phyloP scores from a whole-genome alignment of 1,140 invertebrate species.

The Camponotus pennsylvanicus region DNA sequence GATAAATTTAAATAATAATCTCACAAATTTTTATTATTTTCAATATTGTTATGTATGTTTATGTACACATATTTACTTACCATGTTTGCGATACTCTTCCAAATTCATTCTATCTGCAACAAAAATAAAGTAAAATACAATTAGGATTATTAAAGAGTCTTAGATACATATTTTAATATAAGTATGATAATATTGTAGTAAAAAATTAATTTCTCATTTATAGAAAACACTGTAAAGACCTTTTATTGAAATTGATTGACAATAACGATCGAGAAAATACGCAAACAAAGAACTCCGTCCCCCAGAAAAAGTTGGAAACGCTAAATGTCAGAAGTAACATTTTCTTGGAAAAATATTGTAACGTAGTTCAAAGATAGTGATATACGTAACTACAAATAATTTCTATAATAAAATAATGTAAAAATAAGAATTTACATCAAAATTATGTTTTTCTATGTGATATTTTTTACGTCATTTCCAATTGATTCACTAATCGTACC shows the following conservation, averaged over 20 bases:
- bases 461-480: not conserved
- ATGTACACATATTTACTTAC: slow-evolving; percentile 76
- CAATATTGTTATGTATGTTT: not conserved
- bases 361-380: not conserved
- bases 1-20: not conserved
- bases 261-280: not conserved
- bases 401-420: not conserved
- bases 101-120: slow-evolving; percentile 84
- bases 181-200: not conserved
- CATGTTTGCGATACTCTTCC: slow-evolving; percentile 86
- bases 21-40: not conserved
- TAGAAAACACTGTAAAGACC: not conserved
- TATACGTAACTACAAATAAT: not conserved
- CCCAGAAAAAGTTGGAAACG: not conserved
- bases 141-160: not conserved
- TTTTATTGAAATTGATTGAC: slow-evolving; percentile 37
- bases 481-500: not conserved
- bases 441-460: not conserved
- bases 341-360: not conserved
- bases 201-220: slow-evolving; percentile 9
- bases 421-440: slow-evolving; percentile 16
- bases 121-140: slow-evolving; percentile 7
- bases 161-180: not conserved
- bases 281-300: slow-evolving; percentile 1
- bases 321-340: slow-evolving; percentile 27